Percentiles rank a stretch among this genome's conserved stretches.
These are phyloP conservation scores for Hydrophis major DNA, from an alignment of 2,797 vertebrate genomes.

Conservation along the genomic window DNA sequence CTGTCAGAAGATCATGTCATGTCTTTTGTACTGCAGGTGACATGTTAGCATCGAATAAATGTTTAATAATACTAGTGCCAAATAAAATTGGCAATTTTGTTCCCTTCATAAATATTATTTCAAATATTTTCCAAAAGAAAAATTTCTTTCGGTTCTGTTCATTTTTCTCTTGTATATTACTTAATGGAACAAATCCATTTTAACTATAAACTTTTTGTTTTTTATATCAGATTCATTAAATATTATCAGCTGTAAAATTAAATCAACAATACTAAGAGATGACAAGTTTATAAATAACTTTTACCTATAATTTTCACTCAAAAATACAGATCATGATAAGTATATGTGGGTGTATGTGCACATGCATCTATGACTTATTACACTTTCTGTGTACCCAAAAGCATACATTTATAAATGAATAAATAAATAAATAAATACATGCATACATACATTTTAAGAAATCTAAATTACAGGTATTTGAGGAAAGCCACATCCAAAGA, in stretches of 20 bases:
- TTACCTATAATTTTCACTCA: background rate
- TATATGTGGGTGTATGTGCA: background rate
- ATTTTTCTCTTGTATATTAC: background rate
- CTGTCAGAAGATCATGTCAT: background rate
- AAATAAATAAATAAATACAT: background rate
- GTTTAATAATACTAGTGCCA: conserved; percentile 1
- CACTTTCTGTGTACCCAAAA: background rate
- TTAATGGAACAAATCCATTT: background rate
- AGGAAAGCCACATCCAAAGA: background rate
- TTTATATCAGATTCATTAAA: background rate
- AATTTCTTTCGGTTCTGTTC: background rate
- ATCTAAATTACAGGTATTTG: background rate
- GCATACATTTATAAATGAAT: background rate
- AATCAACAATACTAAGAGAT: background rate
- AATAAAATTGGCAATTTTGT: background rate
- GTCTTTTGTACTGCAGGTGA: background rate
- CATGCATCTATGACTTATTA: background rate
- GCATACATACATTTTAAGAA: background rate
- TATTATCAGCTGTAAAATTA: background rate
- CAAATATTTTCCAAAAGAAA: background rate
- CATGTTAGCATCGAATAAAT: background rate
- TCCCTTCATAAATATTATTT: background rate
- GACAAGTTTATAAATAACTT: background rate
- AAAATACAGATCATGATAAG: background rate
- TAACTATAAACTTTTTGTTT: background rate